These are phyloP conservation scores for Mus minutoides DNA, from an alignment of 2,797 vertebrate species.

Conservation along the genomic window DNA sequence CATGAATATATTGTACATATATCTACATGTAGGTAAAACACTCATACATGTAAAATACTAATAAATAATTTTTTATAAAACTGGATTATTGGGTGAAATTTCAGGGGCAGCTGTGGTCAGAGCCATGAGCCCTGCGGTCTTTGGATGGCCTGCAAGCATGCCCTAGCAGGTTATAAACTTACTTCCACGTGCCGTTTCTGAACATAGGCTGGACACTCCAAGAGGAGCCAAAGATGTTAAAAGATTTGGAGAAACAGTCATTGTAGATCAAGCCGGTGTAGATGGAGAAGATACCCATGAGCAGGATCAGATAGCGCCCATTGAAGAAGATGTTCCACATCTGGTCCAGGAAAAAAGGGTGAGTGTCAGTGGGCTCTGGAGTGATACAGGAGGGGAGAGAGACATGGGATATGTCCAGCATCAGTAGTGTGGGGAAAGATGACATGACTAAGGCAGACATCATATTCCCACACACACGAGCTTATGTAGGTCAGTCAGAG, in stretches of 20 bases:
- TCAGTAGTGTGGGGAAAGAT: accelerated
- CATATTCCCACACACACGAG: not conserved
- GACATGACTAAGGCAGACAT: accelerated
- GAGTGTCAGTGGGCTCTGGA: not conserved
- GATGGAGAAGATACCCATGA: conserved; percentile 91
- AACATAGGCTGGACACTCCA: conserved; percentile 90
- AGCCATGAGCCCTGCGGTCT: no score
- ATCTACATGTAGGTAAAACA: not conserved
- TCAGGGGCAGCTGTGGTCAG: not conserved
- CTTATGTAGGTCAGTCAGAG: not conserved
- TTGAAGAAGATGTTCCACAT: conserved; percentile 91
- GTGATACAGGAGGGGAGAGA: accelerated
- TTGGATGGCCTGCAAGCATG: not conserved
- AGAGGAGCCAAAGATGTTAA: conserved; percentile 91
- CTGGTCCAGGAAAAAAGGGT: conserved; percentile 75
- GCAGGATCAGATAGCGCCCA: conserved; percentile 89
- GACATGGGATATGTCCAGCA: not conserved
- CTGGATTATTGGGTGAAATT: not conserved
- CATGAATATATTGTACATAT: not conserved
- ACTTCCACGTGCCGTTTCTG: conserved; percentile 88
- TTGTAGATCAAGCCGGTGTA: conserved; percentile 92
- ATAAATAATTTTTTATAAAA: not conserved
- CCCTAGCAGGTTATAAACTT: conserved; percentile 71
- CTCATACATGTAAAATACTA: not conserved
- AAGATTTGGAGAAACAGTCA: conserved; percentile 90